phyloP scores from a whole-genome alignment of 2,888 invertebrate genomes.

The Prosopocoilus inquinatus region DNA sequence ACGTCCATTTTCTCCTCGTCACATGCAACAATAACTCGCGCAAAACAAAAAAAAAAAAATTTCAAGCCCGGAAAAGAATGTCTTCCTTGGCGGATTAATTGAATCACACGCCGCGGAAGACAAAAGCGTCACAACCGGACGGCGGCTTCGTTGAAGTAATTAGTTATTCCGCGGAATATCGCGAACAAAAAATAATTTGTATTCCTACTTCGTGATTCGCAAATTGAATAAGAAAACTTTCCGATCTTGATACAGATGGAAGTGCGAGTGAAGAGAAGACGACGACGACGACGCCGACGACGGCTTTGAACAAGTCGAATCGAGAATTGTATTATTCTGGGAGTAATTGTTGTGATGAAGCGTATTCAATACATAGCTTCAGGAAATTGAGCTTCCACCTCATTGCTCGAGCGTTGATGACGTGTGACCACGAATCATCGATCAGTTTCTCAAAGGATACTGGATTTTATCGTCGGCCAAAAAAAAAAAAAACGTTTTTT shows the following conservation, averaged over 20 bases:
- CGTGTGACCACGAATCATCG: conserved; percentile 42
- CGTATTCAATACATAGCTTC: conserved; percentile 26
- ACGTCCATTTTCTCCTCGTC: conserved; percentile 8
- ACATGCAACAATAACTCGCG: neutral
- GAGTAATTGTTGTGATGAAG: conserved; percentile 33
- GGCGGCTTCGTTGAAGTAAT: neutral
- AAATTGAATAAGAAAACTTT: conserved; percentile 9
- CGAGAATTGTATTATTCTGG: conserved; percentile 20
- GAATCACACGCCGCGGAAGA: neutral
- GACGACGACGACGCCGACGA: neutral
- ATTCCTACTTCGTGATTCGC: conserved; percentile 7
- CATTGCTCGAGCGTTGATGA: conserved; percentile 41
- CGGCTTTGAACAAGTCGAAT: neutral
- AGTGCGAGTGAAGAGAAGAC: neutral
- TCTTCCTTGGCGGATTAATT: neutral
- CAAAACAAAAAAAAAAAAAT: no score
- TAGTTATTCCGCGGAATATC: neutral
- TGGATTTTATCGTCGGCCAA: conserved; percentile 1
- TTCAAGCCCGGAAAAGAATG: neutral
- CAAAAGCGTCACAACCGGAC: neutral
- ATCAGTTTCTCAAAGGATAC: conserved; percentile 32
- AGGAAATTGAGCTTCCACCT: conserved; percentile 45
- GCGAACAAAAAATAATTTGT: conserved; percentile 15
- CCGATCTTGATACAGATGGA: neutral
- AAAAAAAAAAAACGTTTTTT: no score